phyloP scores from a whole-genome alignment of 2,888 invertebrate species.

The Palloptera scutellata region DNA sequence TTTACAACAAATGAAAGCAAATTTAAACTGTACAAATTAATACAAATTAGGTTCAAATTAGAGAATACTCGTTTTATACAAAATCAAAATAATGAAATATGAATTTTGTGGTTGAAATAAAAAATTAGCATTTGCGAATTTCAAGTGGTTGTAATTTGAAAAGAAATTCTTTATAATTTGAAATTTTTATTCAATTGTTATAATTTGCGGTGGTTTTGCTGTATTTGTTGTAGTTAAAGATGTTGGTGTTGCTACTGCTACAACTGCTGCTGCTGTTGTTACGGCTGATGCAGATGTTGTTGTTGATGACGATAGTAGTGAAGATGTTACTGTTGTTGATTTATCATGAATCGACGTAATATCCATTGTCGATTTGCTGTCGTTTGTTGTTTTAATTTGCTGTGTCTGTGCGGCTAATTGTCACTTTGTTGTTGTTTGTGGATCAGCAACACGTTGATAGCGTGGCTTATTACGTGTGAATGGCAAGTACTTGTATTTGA shows the following conservation, averaged over 20 bases:
- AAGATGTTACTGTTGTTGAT: constrained; percentile 42
- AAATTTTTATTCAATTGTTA: constrained; percentile 52
- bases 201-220: constrained; percentile 62
- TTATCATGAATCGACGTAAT: constrained; percentile 45
- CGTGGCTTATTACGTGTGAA: constrained; percentile 98
- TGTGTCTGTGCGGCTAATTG: constrained; percentile 66
- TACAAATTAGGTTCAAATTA: not conserved
- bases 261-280: constrained; percentile 40
- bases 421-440: constrained; percentile 63
- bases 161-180: not conserved
- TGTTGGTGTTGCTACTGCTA: constrained; percentile 36
- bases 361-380: constrained; percentile 46
- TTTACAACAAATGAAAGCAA: constrained; percentile 18
- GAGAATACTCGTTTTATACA: not conserved
- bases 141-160: constrained; percentile 32
- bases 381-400: constrained; percentile 42
- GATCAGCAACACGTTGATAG: constrained; percentile 75
- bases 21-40: constrained; percentile 19
- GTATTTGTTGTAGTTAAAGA: constrained; percentile 38
- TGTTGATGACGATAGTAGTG: constrained; percentile 47
- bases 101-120: constrained; percentile 2
- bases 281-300: constrained; percentile 41
- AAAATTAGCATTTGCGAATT: constrained; percentile 12
- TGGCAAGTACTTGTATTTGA: constrained; percentile 98
- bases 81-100: not conserved